Evolutionary conservation across 64 coral and sea anemone genomes (phyloP), one percentile per base, ranked within the genome.

Genomic region (Montipora sp.): DNA sequence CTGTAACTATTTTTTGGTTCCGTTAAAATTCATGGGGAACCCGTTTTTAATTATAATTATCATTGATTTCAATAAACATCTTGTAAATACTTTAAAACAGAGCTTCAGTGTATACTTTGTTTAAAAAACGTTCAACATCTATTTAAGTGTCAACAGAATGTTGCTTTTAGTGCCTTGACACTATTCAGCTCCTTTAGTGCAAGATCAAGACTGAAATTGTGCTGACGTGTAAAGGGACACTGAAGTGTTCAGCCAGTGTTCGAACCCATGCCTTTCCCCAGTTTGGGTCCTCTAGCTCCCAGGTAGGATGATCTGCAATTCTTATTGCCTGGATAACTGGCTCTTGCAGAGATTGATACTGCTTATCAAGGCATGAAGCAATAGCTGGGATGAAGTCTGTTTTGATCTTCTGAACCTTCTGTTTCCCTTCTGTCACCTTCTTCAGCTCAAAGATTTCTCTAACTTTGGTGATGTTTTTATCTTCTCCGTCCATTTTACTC

Each of bases 381-480:
- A 73, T 73, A n/a, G 80, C 80, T 71, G 73, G 88, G 44, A 90
- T 90, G 77, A 90, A 76, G 67, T 70, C 88, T 80, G 77, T 48
- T 59, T 90, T 90, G 88, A 90, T 90, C 43, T 70, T 90, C 77
- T 69, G 11, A 70, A 90, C 69, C 43, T 90, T 43, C 88, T 80
- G 53, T 67, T 80, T 90, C 48, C 88, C 88, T 51, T 90, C 75
- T 80, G 51, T 78, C 70, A 80, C 88, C 51, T 90, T 90, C 88
- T 90, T 90, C 45, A 90, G 88, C 44, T 60, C 79, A 24, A 80
- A 90, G 51, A 16, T 90, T 80, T 90, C 88, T 80, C 47, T 90
- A 9, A 80, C 88, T 50, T 68, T 80, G 49, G 58, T 90, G 75
- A 90, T 90, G 70, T 73, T 78, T 67, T 80, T 90, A 73, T 90